Percentiles rank a stretch among this genome's conserved stretches.
Conservation (phyloP, 1,140 invertebrate genomes). For the Tachypleus tridentatus region DNA sequence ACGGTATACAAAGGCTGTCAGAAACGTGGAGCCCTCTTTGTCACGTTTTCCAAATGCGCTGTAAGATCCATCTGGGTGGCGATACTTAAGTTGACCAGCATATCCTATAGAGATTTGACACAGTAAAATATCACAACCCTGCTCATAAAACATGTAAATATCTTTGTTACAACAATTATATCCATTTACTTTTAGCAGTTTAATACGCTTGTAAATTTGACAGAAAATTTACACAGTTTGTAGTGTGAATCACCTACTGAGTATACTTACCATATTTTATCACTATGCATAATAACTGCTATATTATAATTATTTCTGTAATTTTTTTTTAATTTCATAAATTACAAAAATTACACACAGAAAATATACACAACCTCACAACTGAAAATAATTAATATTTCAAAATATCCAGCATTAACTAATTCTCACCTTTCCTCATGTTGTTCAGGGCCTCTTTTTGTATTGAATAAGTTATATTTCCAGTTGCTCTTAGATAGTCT, state of each 20-base stretch:
- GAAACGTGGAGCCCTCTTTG: constrained; percentile 55
- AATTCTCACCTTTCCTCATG: constrained; percentile 51
- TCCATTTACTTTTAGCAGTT: neutral
- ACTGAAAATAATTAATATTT: neutral
- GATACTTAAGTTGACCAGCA: constrained; percentile 59
- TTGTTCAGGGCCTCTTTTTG: constrained; percentile 44
- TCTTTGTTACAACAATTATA: neutral
- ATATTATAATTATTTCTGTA: neutral
- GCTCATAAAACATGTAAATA: neutral
- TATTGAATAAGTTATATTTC: constrained; percentile 35
- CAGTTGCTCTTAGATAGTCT: constrained; percentile 44
- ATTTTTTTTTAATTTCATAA: neutral
- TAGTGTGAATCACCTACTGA: neutral
- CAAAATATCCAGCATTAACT: neutral
- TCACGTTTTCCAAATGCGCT: constrained; percentile 60
- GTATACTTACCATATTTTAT: neutral
- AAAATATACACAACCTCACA: neutral
- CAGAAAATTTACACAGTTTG: neutral
- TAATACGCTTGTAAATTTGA: neutral
- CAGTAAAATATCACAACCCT: neutral
- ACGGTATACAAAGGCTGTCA: constrained; percentile 69
- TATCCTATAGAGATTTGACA: constrained; percentile 40
- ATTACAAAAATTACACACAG: neutral
- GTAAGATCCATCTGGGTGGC: constrained; percentile 61
- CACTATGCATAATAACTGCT: too few species aligned